Base-by-base conservation (phyloP, 2,888 invertebrate species). In the Coenonympha arcania region DNA sequence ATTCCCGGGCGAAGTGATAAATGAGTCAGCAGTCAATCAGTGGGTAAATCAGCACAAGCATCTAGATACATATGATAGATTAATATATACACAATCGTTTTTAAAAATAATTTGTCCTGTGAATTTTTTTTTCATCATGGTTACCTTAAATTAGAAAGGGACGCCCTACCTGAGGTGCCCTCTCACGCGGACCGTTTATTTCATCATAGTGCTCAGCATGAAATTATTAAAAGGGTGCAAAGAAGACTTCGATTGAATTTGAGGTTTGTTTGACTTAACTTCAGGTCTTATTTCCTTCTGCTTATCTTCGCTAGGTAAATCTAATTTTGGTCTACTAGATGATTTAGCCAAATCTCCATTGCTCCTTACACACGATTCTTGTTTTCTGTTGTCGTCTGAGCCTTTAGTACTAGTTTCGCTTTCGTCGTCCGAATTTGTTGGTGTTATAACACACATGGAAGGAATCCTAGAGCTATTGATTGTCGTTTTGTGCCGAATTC, bases 391-490 rank as follows among this genome's bases (percentile, higher is more conserved):
- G 13, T 57, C 58, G 26, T 75, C 76, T 9, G 68, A 64, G 36
- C 71, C 75, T 66, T 78, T 83, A 50, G 65, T 69, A 60, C 76
- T 78, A 28, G 65, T 70, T 70, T 89, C 88, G 58, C 90, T 91
- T 73, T 95, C 95, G 65, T 95, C 95, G 62, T 95, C 95, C 56
- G 95, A 95, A 54, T 93, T 92, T 0, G 92, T 91, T 3, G 95
- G 95, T 11, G 95, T 95, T 42, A 95, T 95, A 2, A 95, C 94
- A 76, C 95, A 96, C 92, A 96, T 93, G 4, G 95, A 95, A 1
- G 96, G 96, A 68, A 96, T 96, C 60, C 95, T 89, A 61, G 93
- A 93, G 44, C 93, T 93, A 66, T 93, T 94, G 34, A 96, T 93
- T 1, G 93, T 92, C 0, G 95, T 96, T 80, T 95, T 96, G 34